Evolutionary conservation across 2,113 vertebrate genomes (phyloP).

Genomic region (Noctilio leporinus): DNA sequence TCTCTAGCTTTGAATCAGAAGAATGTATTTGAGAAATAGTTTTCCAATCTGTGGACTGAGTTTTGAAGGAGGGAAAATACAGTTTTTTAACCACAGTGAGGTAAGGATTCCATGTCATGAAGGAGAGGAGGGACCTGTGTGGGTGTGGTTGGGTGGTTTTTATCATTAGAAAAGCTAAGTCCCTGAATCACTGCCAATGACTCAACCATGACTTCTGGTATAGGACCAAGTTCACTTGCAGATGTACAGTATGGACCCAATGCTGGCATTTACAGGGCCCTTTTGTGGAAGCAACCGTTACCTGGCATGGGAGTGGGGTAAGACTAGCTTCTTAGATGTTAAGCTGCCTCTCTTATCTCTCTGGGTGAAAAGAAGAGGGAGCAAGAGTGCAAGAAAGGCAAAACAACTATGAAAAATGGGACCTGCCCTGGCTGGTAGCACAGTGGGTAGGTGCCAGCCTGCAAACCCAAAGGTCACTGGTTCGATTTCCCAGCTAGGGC

Average conservation of each 20-base stretch:
- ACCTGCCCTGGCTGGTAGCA: no score
- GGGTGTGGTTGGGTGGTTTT: not conserved
- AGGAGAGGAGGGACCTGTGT: not conserved
- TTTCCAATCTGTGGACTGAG: not conserved
- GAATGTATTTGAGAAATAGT: not conserved
- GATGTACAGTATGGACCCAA: not conserved
- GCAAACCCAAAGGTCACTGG: no score
- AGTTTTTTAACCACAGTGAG: not conserved
- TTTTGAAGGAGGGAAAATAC: not conserved
- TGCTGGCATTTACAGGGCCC: not conserved
- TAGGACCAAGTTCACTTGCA: not conserved
- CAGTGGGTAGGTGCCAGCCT: no score
- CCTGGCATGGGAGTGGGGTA: not conserved
- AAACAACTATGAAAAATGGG: not conserved
- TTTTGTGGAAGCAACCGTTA: slow-evolving; percentile 18
- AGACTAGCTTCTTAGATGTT: slow-evolving; percentile 30
- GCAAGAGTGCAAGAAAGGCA: not conserved
- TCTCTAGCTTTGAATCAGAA: not conserved
- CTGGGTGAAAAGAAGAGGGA: not conserved
- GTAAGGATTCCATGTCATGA: not conserved
- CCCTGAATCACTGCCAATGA: not conserved
- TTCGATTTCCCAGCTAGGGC: no score
- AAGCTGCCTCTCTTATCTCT: slow-evolving; percentile 4
- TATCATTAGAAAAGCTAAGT: not conserved
- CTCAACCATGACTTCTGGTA: not conserved